These are phyloP conservation scores for Scytalopus superciliaris DNA, from an alignment of 2,113 vertebrate genomes.

Conservation along the genomic window DNA sequence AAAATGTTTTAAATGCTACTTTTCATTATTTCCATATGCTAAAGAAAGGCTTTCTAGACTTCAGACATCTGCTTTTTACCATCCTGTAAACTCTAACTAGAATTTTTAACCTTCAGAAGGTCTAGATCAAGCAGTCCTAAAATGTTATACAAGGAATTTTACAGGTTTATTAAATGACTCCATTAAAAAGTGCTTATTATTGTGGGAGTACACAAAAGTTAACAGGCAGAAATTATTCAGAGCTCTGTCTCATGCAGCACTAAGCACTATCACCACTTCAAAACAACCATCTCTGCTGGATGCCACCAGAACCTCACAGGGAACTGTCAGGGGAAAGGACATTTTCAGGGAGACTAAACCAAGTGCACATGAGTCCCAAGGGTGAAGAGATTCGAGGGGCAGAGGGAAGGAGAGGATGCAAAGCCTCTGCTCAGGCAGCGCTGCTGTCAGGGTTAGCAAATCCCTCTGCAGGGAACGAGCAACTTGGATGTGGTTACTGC, in stretches of 20 bases:
- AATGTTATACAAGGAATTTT: neutral
- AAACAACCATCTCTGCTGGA: neutral
- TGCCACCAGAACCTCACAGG: neutral
- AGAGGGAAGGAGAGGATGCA: neutral
- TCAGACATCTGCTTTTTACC: neutral
- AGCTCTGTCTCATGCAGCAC: neutral
- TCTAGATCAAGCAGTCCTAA: neutral
- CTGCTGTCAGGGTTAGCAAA: neutral
- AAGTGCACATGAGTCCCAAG: neutral
- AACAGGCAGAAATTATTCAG: neutral
- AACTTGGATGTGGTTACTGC: neutral
- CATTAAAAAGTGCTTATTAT: neutral
- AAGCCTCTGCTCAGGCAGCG: neutral
- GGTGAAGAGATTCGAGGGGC: neutral
- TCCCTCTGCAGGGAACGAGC: neutral
- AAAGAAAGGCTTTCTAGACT: neutral
- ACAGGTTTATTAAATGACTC: neutral
- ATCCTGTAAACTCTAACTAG: neutral
- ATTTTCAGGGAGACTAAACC: neutral
- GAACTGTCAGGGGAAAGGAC: neutral
- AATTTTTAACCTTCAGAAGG: neutral
- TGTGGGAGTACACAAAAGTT: neutral
- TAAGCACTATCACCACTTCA: neutral
- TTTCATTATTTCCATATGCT: neutral
- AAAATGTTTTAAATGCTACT: neutral